Evolutionary conservation across 2,888 invertebrate genomes (phyloP), one percentile per base, ranked within the genome.

Genomic region (Lissonota sp.): DNA sequence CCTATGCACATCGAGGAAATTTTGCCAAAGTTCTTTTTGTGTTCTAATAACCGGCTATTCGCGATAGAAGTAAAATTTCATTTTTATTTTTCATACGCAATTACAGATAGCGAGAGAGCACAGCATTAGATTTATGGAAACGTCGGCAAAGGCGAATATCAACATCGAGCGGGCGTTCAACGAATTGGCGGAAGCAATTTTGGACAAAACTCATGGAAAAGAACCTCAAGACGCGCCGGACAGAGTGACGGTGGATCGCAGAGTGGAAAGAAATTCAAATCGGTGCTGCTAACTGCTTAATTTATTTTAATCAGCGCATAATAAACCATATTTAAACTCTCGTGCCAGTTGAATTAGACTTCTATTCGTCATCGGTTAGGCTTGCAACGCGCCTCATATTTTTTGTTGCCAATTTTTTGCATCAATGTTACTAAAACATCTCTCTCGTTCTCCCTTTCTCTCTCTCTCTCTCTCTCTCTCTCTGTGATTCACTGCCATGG

Each of bases 91-190:
- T 3, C 1, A 3, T 26, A 26, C 26, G 26, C 3, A 62, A 76
- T 92, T 93, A 8, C 93, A 98, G 98, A 98, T 99, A 94, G 98
- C 98, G 55, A 95, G 97, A 90, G 98, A 99, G 94, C 98, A 99
- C 94, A 95, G 97, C 88, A 98, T 99, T 93, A 95, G 98, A 86
- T 99, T 99, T 94, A 97, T 99, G 97, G 99, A 99, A 95, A 99
- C 99, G 78, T 98, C 98, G 84, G 99, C 99, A 83, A 99, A 99
- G 94, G 97, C 98, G 76, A 98, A 98, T 93, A 97, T 98, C 90
- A 99, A 99, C 94, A 98, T 99, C 91, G 99, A 99, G 92, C 96
- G 96, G 91, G 98, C 99, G 79, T 99, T 99, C 94, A 96, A 97
- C 90, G 97, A 98, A 94, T 94, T 99, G 92, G 97, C 99, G 71